Conservation (phyloP, 2,797 vertebrate genomes). For the Danio albolineatus region DNA sequence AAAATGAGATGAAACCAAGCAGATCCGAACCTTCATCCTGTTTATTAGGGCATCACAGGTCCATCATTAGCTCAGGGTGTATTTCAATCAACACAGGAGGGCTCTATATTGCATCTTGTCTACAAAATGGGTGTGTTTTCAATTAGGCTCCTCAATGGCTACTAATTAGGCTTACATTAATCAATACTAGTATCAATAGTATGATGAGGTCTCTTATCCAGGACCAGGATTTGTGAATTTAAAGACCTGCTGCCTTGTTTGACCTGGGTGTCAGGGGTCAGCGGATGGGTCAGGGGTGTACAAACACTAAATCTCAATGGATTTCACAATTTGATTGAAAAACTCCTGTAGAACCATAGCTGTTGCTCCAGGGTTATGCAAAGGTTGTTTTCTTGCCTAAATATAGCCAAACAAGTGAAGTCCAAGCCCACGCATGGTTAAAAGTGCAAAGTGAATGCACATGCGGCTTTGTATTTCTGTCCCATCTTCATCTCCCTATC, state of each 20-base stretch:
- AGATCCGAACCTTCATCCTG: slow-evolving; percentile 23
- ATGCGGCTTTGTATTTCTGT: not conserved
- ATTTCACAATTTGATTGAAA: slow-evolving; percentile 59
- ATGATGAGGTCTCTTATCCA: slow-evolving; percentile 75
- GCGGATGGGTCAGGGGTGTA: slow-evolving; percentile 75
- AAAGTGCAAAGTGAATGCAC: not conserved
- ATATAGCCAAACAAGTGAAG: not conserved
- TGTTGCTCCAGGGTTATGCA: not conserved
- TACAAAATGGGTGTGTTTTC: slow-evolving; percentile 70
- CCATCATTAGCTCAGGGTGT: slow-evolving; percentile 57
- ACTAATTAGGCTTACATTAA: slow-evolving; percentile 83
- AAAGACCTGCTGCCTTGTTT: slow-evolving; percentile 81
- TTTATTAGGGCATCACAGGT: slow-evolving; percentile 58
- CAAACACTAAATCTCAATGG: slow-evolving; percentile 76
- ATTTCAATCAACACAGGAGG: slow-evolving; percentile 50
- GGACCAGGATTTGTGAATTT: slow-evolving; percentile 77
- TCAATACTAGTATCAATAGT: slow-evolving; percentile 81
- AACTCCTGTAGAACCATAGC: slow-evolving; percentile 2
- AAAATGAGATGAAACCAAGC: slow-evolving; percentile 51
- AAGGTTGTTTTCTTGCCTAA: not conserved
- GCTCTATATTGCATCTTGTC: slow-evolving; percentile 50
- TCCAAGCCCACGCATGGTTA: not conserved
- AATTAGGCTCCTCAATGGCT: slow-evolving; percentile 79
- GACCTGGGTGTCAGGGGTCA: slow-evolving; percentile 84
- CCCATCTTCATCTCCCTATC: slow-evolving; percentile 29